phyloP scores from a whole-genome alignment of 2,113 vertebrate genomes.

The Ceyx margarethae region DNA sequence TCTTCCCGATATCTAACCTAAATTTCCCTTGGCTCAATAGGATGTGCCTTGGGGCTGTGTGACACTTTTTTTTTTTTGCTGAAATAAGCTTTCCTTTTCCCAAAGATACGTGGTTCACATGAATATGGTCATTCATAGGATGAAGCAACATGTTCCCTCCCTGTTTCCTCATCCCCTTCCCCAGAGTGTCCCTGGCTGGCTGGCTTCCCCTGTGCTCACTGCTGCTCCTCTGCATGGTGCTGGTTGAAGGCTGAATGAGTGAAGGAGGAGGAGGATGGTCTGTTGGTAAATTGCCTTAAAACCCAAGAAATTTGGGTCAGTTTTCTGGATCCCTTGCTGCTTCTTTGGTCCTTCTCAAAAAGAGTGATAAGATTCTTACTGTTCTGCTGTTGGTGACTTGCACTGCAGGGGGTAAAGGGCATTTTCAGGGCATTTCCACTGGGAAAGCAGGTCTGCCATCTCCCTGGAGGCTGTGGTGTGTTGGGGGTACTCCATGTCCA shows the following conservation, averaged over 20 bases:
- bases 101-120: not conserved
- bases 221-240: not conserved
- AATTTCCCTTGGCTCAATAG: too few relatives aligned
- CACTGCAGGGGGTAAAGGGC: not conserved
- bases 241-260: not conserved
- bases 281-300: not conserved
- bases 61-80: not conserved
- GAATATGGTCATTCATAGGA: not conserved
- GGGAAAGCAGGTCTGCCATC: not conserved
- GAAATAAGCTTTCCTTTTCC: not conserved
- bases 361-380: not conserved
- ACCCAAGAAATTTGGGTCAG: not conserved
- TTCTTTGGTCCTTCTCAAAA: not conserved
- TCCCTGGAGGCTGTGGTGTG: not conserved
- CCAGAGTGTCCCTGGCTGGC: not conserved
- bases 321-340: not conserved
- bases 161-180: not conserved
- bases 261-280: not conserved
- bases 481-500: not conserved
- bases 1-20: too few relatives aligned
- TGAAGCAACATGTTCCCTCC: not conserved
- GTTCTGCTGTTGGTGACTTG: not conserved
- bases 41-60: not conserved
- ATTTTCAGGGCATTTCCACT: not conserved
- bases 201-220: not conserved